Evolutionary conservation across 2,888 invertebrate genomes (phyloP), one percentile per base, ranked within the genome.

Genomic region (Caenorhabditis becei): DNA sequence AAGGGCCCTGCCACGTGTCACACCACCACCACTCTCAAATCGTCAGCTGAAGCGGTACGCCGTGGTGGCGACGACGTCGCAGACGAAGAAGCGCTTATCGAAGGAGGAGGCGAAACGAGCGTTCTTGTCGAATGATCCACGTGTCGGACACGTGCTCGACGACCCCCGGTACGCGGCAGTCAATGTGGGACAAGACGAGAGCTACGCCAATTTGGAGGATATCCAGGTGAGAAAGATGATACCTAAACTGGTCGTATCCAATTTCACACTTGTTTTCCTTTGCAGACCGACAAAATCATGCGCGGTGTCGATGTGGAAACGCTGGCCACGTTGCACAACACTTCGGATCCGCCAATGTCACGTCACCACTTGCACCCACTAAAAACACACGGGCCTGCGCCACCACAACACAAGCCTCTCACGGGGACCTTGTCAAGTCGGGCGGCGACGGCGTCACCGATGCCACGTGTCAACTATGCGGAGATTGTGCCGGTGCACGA

Each of bases 201-300:
- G 71, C 26, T 80, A 80, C 75, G 80, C 61, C 44, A 80, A 80
- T 67, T 66, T 80, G 61, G 63, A 62, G 58, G 80, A 80, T 67
- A 77, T 80, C 54, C 66, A 80, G 69, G 80, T 80, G 41, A 54
- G 51, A 37, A 37, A 18, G 35, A 23, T 14, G 26, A 56, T 18
- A 56, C 53, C 23, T 49, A 4, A 18, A 53, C 54, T 8, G n/a
- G 26, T 16, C 54, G 23, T 54, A 54, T 54, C 54, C 4, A 28
- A 26, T 54, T 54, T 28, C 41, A 41, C 35, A 35, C 20, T 11
- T 53, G 24, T 53, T 26, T 53, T 26, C 20, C 53, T n/a, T 41
- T 70, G 20, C 49, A 79, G 79, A 67, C 49, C 37, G 66, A 72
- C 53, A 66, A 72, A 62, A 79, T 79, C 51, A 79, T 79, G 79